A percentile compares a stretch with the other conserved stretches of the same genome.
Conservation (phyloP, 1,140 invertebrate species). For the Caerostris darwini region DNA sequence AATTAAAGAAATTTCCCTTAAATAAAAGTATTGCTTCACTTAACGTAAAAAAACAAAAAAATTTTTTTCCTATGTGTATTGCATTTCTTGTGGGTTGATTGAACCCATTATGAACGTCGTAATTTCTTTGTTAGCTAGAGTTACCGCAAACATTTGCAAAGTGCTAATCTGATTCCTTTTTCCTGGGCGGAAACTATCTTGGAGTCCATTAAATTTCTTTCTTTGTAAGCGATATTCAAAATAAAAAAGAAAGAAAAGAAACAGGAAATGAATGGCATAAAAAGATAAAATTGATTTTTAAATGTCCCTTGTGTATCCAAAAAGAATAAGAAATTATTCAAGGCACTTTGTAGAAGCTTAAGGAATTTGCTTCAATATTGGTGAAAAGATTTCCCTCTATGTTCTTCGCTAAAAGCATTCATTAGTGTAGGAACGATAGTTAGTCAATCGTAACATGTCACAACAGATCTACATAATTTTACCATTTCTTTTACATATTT, state of each 20-base stretch:
- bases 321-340: too few relatives aligned
- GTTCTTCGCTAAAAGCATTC: too few relatives aligned
- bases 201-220: background rate
- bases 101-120: background rate
- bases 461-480: too few relatives aligned
- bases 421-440: too few relatives aligned
- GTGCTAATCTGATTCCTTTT: background rate
- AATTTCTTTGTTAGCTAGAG: background rate
- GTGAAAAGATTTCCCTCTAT: too few relatives aligned
- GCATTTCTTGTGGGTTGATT: background rate
- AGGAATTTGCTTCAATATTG: too few relatives aligned
- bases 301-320: background rate
- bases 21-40: background rate
- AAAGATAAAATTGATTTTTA: slow-evolving; percentile 26
- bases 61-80: background rate
- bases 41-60: background rate
- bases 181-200: background rate
- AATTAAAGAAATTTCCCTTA: background rate
- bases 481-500: too few relatives aligned
- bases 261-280: background rate
- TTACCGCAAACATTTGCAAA: background rate
- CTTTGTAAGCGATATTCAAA: background rate
- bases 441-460: too few relatives aligned
- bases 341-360: too few relatives aligned
- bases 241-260: background rate